These are phyloP conservation scores for Oscheius onirici DNA, from an alignment of 2,888 invertebrate species.

Conservation along the genomic window DNA sequence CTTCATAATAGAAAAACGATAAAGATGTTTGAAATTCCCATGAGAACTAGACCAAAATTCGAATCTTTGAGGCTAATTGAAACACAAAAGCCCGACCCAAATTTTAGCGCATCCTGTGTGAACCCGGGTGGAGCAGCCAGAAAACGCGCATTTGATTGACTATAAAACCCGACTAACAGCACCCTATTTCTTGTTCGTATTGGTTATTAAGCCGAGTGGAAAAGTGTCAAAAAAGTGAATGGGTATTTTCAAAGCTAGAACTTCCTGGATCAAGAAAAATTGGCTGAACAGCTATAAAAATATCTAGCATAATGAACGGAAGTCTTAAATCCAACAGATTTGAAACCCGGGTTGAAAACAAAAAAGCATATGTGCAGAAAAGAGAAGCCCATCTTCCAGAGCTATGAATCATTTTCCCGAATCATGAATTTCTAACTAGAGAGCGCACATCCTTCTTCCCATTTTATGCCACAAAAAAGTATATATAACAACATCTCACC, in stretches of 20 bases:
- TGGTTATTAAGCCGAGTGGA: constrained; percentile 23
- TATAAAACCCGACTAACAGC: constrained; percentile 25
- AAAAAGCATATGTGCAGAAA: background rate
- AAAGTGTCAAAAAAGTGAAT: too few species aligned
- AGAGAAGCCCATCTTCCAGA: background rate
- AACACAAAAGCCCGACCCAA: too few species aligned
- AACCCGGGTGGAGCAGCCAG: constrained; percentile 15
- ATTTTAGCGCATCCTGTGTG: too few species aligned
- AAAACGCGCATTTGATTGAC: constrained; percentile 27
- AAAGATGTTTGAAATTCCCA: background rate
- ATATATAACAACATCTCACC: constrained; percentile 2
- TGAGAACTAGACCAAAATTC: background rate
- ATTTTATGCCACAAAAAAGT: too few species aligned
- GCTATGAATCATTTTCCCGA: constrained; percentile 6
- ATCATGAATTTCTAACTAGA: constrained; percentile 8
- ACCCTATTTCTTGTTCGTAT: constrained; percentile 19
- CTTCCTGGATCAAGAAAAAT: too few species aligned
- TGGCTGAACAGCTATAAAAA: too few species aligned
- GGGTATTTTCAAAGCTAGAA: too few species aligned
- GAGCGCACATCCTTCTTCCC: too few species aligned
- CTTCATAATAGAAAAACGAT: constrained; percentile 8
- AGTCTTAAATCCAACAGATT: too few species aligned
- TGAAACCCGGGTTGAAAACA: too few species aligned
- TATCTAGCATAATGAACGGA: too few species aligned
- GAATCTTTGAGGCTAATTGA: too few species aligned